Evolutionary conservation across 2,797 vertebrate genomes (phyloP), one percentile per base, ranked within the genome.

Genomic region (Poecilia picta): DNA sequence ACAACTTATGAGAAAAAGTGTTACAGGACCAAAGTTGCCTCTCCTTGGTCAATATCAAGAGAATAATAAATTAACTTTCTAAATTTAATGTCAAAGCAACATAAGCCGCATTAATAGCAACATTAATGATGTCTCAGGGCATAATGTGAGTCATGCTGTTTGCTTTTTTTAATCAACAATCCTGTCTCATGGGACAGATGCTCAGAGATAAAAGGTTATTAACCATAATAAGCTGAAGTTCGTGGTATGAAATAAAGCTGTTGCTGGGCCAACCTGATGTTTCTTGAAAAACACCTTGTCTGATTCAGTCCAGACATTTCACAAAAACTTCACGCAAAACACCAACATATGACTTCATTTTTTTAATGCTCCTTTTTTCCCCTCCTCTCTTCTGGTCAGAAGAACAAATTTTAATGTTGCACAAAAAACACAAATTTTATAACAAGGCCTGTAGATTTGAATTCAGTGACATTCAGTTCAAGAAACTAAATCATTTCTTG

Each of bases 331-430:
- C 73, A 82, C 75, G 79, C 75, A 76, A 49, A 53, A 70, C 43
- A 46, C 25, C 46, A 93, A 84, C 88, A 92, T 62, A 74, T 91
- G 87, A 83, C 81, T 88, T 68, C 55, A 15, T 85, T 80, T 47
- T 84, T 97, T 97, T 97, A 97, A 97, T 97, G 95, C 95, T 95
- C 96, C 95, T 96, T 95, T 94, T 93, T 89, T 66, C 28, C 12
- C 13, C 55, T 59, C n/a, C 94, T 96, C 95, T 95, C 77, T 81
- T 96, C 81, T 94, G 94, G 96, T 97, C 96, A 96, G 93, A 93
- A 95, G 95, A 96, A 97, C 96, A 96, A 96, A 96, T 97, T 94
- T 95, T 95, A 97, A 97, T 96, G 96, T 96, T 93, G 95, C 97
- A 97, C 97, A 90, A 96, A 95, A 94, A 97, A 96, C 96, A 96